phyloP scores from a whole-genome alignment of 2,113 vertebrate species.

The Prionailurus bengalensis region DNA sequence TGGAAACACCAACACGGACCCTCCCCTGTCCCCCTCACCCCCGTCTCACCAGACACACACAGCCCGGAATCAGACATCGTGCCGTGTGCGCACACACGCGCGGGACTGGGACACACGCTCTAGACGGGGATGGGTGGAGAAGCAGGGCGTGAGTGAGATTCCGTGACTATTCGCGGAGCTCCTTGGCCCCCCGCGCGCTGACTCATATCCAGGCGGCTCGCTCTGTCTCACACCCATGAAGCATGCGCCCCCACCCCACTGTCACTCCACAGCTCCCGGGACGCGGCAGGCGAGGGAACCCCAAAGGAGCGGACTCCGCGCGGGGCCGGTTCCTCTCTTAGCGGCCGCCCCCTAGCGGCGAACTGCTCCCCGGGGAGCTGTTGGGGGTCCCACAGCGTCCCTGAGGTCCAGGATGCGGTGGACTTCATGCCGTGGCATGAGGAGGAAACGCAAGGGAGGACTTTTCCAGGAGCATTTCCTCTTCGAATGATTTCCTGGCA shows the following conservation, averaged over 20 bases:
- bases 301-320: neutral
- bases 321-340: neutral
- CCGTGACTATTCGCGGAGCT: conserved; percentile 59
- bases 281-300: neutral
- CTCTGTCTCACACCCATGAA: conserved; percentile 66
- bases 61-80: neutral
- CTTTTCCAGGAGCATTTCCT: neutral
- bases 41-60: neutral
- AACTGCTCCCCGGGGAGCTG: neutral
- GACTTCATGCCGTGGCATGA: neutral
- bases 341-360: conserved; percentile 58
- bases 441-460: neutral
- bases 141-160: conserved; percentile 56
- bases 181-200: conserved; percentile 56
- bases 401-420: neutral
- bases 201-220: conserved; percentile 64
- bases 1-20: neutral
- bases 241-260: neutral
- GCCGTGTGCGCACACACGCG: neutral
- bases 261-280: neutral
- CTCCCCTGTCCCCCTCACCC: neutral
- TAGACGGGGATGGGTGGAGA: conserved; percentile 51
- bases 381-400: neutral
- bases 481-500: neutral
- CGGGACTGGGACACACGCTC: neutral